These are phyloP conservation scores for Lycia hirtaria DNA, from an alignment of 2,888 invertebrate species.

Conservation along the genomic window DNA sequence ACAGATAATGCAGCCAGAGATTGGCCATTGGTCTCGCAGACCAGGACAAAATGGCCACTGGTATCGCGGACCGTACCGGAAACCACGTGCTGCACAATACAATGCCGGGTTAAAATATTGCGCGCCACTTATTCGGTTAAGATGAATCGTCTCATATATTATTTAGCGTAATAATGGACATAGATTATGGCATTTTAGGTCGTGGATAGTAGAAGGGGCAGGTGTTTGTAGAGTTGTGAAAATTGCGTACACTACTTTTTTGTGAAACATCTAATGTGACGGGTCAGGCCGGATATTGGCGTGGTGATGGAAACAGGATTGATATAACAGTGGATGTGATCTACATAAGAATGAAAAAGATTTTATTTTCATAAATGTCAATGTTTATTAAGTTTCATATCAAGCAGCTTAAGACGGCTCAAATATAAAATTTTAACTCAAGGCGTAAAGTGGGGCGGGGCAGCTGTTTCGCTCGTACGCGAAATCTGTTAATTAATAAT, in stretches of 20 bases:
- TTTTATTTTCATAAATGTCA: too few relatives aligned
- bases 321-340: too few relatives aligned
- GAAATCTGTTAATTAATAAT: too few relatives aligned
- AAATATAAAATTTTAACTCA: too few relatives aligned
- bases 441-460: too few relatives aligned
- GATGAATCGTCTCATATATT: constrained; percentile 80
- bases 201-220: constrained; percentile 40
- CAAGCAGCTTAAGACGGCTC: too few relatives aligned
- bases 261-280: background rate
- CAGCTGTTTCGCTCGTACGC: too few relatives aligned
- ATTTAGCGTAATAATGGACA: constrained; percentile 70
- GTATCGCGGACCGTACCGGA: constrained; percentile 53
- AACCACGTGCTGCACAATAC: constrained; percentile 61
- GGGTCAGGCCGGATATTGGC: too few relatives aligned
- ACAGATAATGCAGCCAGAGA: constrained; percentile 30
- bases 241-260: background rate
- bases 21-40: constrained; percentile 42
- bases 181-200: constrained; percentile 51
- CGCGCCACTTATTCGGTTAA: constrained; percentile 70
- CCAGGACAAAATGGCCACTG: constrained; percentile 12
- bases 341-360: too few relatives aligned
- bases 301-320: too few relatives aligned
- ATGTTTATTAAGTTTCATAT: too few relatives aligned
- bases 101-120: constrained; percentile 67
- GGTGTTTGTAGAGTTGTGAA: background rate